phyloP scores from a whole-genome alignment of 2,113 vertebrate species.

The Falco punctatus region DNA sequence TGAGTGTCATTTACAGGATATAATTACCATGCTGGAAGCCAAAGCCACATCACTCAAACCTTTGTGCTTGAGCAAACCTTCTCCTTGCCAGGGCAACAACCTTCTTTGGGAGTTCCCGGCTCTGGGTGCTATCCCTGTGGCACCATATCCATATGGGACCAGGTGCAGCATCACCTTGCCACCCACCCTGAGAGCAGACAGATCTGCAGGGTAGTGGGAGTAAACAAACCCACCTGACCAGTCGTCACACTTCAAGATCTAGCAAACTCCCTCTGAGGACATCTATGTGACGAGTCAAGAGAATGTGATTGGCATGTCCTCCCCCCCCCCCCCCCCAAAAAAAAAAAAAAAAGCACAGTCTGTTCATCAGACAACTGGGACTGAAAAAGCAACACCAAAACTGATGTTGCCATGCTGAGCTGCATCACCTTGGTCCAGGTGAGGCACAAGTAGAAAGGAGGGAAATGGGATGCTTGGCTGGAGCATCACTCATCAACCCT shows the following conservation, averaged over 20 bases:
- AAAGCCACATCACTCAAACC: neutral
- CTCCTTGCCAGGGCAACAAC: neutral
- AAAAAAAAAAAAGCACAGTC: neutral
- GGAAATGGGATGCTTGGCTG: fast-evolving
- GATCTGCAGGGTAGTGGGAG: neutral
- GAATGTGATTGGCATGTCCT: neutral
- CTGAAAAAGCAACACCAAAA: neutral
- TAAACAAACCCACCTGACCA: neutral
- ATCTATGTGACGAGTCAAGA: neutral
- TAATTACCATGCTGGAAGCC: neutral
- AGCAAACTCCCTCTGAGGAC: neutral
- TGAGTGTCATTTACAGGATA: neutral
- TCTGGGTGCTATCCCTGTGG: neutral
- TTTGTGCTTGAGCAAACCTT: neutral
- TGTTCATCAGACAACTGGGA: neutral
- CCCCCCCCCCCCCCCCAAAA: too few species aligned
- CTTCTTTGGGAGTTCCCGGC: neutral
- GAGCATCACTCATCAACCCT: neutral
- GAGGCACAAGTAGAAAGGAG: neutral
- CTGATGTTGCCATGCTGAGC: neutral
- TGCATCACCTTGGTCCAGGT: neutral
- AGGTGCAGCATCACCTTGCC: neutral
- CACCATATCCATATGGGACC: neutral
- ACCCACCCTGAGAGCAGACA: neutral
- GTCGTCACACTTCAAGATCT: neutral